phyloP scores from a whole-genome alignment of 2,797 vertebrate genomes.

The Nannoperca australis region DNA sequence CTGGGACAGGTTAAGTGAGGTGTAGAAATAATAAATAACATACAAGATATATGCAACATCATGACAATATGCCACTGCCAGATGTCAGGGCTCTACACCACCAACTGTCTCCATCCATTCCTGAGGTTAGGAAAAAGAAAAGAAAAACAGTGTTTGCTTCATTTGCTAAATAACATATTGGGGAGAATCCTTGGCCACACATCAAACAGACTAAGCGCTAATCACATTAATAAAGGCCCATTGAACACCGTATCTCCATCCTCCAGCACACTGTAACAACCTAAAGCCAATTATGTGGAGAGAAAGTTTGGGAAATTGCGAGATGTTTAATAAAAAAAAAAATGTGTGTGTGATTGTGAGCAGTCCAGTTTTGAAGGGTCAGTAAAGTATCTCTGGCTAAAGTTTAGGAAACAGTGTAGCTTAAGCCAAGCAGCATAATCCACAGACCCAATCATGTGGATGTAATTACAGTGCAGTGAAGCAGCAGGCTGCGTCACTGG shows the following conservation, averaged over 20 bases:
- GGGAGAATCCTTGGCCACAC: not conserved
- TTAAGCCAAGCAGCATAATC: slow-evolving; percentile 60
- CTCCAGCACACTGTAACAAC: not conserved
- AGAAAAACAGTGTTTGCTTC: not conserved
- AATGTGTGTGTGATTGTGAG: not conserved
- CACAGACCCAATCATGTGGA: slow-evolving; percentile 72
- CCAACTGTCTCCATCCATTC: not conserved
- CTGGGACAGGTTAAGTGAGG: not conserved
- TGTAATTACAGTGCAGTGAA: slow-evolving; percentile 76
- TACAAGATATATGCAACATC: not conserved
- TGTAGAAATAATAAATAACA: not conserved
- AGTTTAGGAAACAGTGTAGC: slow-evolving; percentile 34
- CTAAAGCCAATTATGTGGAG: slow-evolving; percentile 2
- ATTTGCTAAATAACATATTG: slow-evolving; percentile 12
- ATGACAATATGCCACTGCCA: not conserved
- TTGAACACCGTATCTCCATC: not conserved
- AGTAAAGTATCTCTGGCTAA: slow-evolving; percentile 19
- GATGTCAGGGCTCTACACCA: not conserved
- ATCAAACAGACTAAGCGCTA: slow-evolving; percentile 14
- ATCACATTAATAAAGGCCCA: slow-evolving; percentile 20
- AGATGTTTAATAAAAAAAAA: slow-evolving; percentile 3
- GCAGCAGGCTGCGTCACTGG: slow-evolving; percentile 43
- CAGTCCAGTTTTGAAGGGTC: slow-evolving; percentile 14
- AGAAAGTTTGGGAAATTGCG: not conserved
- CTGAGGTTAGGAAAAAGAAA: not conserved